These are phyloP conservation scores for Rallus limicola DNA, from an alignment of 2,113 vertebrate genomes.

Conservation along the genomic window DNA sequence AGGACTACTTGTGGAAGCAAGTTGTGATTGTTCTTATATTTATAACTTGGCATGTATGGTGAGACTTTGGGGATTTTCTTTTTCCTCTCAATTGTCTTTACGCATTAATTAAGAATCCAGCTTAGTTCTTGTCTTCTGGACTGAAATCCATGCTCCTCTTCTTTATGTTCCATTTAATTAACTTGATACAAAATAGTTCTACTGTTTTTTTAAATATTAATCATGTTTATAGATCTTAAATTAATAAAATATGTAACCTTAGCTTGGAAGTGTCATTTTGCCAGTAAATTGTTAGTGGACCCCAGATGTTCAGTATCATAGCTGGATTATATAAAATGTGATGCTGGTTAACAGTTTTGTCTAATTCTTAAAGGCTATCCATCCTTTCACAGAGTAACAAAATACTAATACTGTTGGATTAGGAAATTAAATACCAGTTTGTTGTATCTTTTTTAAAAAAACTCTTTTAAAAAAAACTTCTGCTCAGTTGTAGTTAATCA, in stretches of 20 bases:
- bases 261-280: neutral
- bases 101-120: neutral
- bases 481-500: neutral
- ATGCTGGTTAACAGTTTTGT: neutral
- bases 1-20: neutral
- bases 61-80: neutral
- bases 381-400: neutral
- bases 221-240: neutral
- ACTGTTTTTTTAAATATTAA: neutral
- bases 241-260: neutral
- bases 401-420: neutral
- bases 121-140: neutral
- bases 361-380: neutral
- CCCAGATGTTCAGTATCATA: fast-evolving
- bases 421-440: neutral
- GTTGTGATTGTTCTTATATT: neutral
- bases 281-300: neutral
- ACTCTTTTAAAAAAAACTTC: too few relatives aligned
- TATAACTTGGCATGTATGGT: neutral
- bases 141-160: neutral
- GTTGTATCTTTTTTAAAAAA: neutral
- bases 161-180: neutral
- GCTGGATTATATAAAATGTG: neutral
- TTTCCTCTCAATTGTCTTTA: neutral
- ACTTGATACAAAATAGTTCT: neutral